Percentiles rank a stretch among this genome's conserved stretches.
phyloP scores from a whole-genome alignment of 1,140 invertebrate species.

The Brachionus calyciflorus region DNA sequence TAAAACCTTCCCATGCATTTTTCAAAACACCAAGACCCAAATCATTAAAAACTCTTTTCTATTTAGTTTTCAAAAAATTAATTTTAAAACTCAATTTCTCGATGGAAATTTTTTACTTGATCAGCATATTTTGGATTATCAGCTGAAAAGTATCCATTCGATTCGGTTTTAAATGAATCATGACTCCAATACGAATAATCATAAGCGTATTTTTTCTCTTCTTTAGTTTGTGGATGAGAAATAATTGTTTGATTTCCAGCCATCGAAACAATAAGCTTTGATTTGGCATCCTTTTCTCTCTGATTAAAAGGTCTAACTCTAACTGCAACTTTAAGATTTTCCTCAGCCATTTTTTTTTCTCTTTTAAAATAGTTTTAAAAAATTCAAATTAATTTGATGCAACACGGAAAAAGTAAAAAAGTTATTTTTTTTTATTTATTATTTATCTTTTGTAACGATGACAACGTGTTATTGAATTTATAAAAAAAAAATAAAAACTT shows the following conservation, averaged over 20 bases:
- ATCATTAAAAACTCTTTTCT: slow-evolving; percentile 65
- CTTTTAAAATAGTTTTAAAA: too few species aligned
- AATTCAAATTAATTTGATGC: neutral
- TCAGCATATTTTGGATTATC: slow-evolving; percentile 58
- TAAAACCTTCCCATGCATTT: slow-evolving; percentile 68
- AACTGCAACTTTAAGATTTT: slow-evolving; percentile 66
- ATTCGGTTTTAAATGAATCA: slow-evolving; percentile 63
- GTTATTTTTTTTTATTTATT: neutral
- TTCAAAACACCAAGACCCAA: slow-evolving; percentile 64
- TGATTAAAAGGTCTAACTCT: slow-evolving; percentile 67
- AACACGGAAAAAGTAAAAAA: neutral
- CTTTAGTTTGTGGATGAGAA: slow-evolving; percentile 61
- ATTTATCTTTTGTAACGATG: neutral
- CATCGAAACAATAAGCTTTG: slow-evolving; percentile 65
- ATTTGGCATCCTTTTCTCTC: slow-evolving; percentile 63
- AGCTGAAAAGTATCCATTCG: slow-evolving; percentile 62
- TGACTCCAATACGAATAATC: slow-evolving; percentile 67
- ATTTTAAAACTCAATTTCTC: slow-evolving; percentile 64
- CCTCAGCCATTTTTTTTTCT: slow-evolving; percentile 51
- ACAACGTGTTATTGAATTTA: too few species aligned
- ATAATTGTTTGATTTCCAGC: slow-evolving; percentile 63
- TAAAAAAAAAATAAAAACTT: too few species aligned
- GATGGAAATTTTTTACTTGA: slow-evolving; percentile 64
- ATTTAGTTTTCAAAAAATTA: slow-evolving; percentile 65
- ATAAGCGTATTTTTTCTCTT: slow-evolving; percentile 64